Percentiles rank a stretch among this genome's conserved stretches.
phyloP scores from a whole-genome alignment of 2,113 vertebrate genomes.

The Microtus ochrogaster region DNA sequence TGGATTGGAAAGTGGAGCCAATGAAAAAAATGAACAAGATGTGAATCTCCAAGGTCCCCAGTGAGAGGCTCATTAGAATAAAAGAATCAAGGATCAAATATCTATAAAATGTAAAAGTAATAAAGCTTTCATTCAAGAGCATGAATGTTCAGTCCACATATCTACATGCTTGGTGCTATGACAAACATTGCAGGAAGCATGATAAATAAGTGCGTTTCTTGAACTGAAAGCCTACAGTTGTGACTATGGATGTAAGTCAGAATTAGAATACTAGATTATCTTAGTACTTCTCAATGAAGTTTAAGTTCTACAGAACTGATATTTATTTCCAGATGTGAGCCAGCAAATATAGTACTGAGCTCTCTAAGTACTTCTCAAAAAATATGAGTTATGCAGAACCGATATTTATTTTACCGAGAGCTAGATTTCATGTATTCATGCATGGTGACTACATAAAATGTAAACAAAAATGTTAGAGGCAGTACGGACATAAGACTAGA shows the following conservation, averaged over 20 bases:
- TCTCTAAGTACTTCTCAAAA: background rate
- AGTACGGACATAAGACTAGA: background rate
- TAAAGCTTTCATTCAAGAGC: background rate
- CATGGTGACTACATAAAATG: background rate
- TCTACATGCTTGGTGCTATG: background rate
- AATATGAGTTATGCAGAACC: background rate
- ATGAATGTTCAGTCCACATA: background rate
- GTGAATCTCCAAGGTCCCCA: background rate
- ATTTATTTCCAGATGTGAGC: background rate
- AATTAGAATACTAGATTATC: background rate
- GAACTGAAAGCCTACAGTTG: background rate
- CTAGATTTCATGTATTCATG: background rate
- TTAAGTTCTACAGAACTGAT: background rate
- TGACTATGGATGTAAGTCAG: background rate
- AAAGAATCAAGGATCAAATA: background rate
- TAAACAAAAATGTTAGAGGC: background rate
- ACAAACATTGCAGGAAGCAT: background rate
- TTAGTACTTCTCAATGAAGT: background rate
- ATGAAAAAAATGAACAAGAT: background rate
- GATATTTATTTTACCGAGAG: background rate
- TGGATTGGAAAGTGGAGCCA: background rate
- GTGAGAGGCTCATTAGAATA: background rate
- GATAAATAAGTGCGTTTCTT: background rate
- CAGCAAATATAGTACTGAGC: background rate
- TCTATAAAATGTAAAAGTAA: background rate